A percentile compares a stretch with the other conserved stretches of the same genome.
phyloP scores from a whole-genome alignment of 2,888 invertebrate genomes.

The Pristionchus fissidentatus region DNA sequence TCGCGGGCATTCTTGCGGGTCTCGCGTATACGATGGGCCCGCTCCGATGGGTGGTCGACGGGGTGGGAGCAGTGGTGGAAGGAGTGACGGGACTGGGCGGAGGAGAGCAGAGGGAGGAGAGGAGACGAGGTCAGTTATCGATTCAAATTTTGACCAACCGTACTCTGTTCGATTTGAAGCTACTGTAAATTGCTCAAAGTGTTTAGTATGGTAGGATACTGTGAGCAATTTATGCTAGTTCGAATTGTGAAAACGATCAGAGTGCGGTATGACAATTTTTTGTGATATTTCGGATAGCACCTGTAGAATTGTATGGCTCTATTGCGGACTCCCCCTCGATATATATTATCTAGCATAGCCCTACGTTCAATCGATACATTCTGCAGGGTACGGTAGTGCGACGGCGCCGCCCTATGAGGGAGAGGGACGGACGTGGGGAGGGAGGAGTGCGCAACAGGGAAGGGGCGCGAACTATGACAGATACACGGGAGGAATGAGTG shows the following conservation, averaged over 20 bases:
- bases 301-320: too few relatives aligned
- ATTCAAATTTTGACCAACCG: too few relatives aligned
- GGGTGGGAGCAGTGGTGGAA: background rate
- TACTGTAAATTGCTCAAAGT: too few relatives aligned
- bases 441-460: background rate
- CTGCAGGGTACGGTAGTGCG: slow-evolving; percentile 21
- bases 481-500: slow-evolving; percentile 75
- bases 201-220: background rate
- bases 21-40: slow-evolving; percentile 80
- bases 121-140: background rate
- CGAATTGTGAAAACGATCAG: too few relatives aligned
- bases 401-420: slow-evolving; percentile 33
- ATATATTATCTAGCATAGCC: too few relatives aligned
- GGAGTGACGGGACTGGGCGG: slow-evolving; percentile 1
- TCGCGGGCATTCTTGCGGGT: slow-evolving; percentile 82
- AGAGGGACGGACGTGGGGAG: slow-evolving; percentile 11
- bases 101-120: background rate
- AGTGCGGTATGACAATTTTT: too few relatives aligned
- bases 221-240: background rate
- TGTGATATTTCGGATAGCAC: too few relatives aligned
- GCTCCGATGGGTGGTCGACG: slow-evolving; percentile 66
- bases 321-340: too few relatives aligned
- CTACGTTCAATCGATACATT: too few relatives aligned
- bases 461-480: background rate
- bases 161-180: too few relatives aligned